Percentiles rank a stretch among this genome's conserved stretches.
Evolutionary conservation across 2,113 vertebrate genomes (phyloP).

Genomic region (Mugil cephalus): DNA sequence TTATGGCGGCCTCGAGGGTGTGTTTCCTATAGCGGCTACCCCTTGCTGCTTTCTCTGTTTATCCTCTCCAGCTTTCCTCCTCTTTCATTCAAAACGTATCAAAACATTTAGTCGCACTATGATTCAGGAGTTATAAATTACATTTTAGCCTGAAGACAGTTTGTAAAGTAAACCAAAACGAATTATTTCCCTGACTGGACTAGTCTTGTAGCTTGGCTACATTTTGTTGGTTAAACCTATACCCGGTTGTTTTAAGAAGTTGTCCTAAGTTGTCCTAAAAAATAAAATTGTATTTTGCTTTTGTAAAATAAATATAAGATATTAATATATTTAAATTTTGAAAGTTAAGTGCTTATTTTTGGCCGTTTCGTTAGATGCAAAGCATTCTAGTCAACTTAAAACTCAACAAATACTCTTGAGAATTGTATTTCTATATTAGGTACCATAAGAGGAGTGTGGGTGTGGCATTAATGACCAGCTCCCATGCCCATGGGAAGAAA

Average conservation of each 20-base stretch:
- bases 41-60: conserved; percentile 46
- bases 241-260: conserved; percentile 1
- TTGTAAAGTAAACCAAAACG: neutral
- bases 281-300: no score
- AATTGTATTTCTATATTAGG: conserved; percentile 16
- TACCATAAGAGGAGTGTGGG: conserved; percentile 31
- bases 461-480: conserved; percentile 65
- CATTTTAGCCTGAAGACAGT: conserved; percentile 11
- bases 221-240: conserved; percentile 19
- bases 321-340: conserved; percentile 61
- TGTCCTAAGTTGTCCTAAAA: no score
- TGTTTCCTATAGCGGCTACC: conserved; percentile 47
- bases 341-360: neutral
- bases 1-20: conserved; percentile 59
- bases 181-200: conserved; percentile 5
- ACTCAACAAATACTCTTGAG: neutral
- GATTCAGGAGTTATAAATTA: conserved; percentile 15
- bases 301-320: no score
- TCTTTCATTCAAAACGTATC: conserved; percentile 23
- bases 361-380: neutral
- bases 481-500: conserved; percentile 74
- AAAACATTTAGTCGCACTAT: conserved; percentile 15
- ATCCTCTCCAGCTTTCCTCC: conserved; percentile 28
- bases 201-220: neutral
- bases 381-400: neutral